Evolutionary conservation across 2,888 invertebrate genomes (phyloP).

Genomic region (Rhaphigaster nebulosa): DNA sequence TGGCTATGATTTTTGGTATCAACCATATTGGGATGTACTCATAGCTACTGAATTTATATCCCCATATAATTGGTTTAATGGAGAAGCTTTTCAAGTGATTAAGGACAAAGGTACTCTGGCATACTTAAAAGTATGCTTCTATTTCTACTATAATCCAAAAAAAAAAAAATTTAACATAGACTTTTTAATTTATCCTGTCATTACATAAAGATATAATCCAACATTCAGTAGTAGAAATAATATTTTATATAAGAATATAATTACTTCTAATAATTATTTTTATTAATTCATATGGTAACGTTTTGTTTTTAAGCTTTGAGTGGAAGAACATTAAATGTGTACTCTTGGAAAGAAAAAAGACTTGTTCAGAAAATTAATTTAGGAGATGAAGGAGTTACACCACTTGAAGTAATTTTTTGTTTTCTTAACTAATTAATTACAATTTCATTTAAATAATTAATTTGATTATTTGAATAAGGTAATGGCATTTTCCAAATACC

Average conservation of each 20-base stretch:
- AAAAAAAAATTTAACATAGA: not conserved
- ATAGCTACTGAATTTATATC: conserved; percentile 93
- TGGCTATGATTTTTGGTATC: conserved; percentile 98
- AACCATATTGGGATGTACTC: conserved; percentile 93
- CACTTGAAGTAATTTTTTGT: conserved; percentile 78
- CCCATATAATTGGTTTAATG: conserved; percentile 83
- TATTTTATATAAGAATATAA: too few species aligned
- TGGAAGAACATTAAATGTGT: conserved; percentile 88
- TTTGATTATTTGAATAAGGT: too few species aligned
- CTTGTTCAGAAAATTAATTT: conserved; percentile 89
- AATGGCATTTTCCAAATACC: not conserved
- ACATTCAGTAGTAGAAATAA: not conserved
- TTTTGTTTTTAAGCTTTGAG: conserved; percentile 73
- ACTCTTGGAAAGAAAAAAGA: conserved; percentile 87
- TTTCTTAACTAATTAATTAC: not conserved
- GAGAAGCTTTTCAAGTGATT: conserved; percentile 73
- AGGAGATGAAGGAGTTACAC: conserved; percentile 87
- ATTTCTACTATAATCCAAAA: not conserved
- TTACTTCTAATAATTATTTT: not conserved
- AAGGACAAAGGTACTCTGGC: conserved; percentile 68
- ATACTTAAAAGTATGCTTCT: not conserved
- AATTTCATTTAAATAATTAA: not conserved
- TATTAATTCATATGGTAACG: not conserved
- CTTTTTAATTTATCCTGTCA: not conserved
- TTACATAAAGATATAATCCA: not conserved